Base-by-base conservation (phyloP, 53 echinoderm and acorn worm species). In the Echinometra lucunter region DNA sequence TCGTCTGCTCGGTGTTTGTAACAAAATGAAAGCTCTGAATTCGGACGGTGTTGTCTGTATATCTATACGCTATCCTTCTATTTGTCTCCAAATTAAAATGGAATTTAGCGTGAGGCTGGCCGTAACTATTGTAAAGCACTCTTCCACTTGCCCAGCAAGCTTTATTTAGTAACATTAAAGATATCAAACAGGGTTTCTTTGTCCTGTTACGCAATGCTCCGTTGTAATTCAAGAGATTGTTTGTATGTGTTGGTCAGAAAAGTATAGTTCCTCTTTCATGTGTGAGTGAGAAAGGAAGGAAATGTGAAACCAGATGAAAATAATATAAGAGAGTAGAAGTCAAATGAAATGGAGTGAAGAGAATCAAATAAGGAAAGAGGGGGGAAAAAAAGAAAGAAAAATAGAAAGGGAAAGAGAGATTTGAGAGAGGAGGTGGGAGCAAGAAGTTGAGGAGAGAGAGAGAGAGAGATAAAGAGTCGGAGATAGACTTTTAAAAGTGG, bases 101-200 rank as follows among this genome's bases (percentile, higher is more conserved):
- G 28, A 32, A 72, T 78, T 6, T 78, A 78, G 78, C 78, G 16
- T 78, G 78, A 78, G 78, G 78, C 78, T 78, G 42, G 16, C 32
- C 32, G 19, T 63, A 8, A n/a, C n/a, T n/a, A 21, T 63, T 63
- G 63, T 63, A 63, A 34, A 32, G 69, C 69, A 42, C 42, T 78
- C 78, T 78, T 78, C 78, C 78, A 78, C 78, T 78, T 78, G 78
- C 78, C 21, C 21, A 18, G 78, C 78, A 21, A 78, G 78, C 78
- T 78, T 40, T 42, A 69, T 32, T 19, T 78, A 72, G 72, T 35
- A 78, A 38, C 42, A 21, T 40, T 38, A 78, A 42, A 78, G 38
- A 78, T 35, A 78, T 78, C 19, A 78, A 6, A 78, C 78, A 78
- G 78, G 78, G 78, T 78, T 78, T 78, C 38, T 18, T 35, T 53